Base-by-base conservation (phyloP, 1,140 invertebrate genomes). In the Pygmarrhopalites habei region DNA sequence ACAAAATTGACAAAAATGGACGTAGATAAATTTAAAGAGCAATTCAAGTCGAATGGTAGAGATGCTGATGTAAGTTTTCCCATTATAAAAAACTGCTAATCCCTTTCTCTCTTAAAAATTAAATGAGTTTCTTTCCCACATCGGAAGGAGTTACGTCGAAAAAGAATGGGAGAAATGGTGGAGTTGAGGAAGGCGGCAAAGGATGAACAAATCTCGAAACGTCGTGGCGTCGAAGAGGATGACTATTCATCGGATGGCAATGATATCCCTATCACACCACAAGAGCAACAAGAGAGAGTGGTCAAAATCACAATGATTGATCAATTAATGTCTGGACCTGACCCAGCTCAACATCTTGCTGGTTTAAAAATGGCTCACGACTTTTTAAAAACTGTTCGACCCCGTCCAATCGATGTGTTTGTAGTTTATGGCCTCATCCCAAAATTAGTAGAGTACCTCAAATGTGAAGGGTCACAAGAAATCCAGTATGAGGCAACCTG, bases 311-410 rank as follows among this genome's bases (percentile, higher is more conserved):
- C 10, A 7, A 26, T n/a, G 5, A 52, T 52, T n/a, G n/a, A 52
- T 15, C 14, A 28, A 7, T 52, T 52, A 26, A 26, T 52, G 49
- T 26, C 23, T 25, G 49, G 49, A 26, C 14, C 14, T 28, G 49
- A 52, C n/a, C 49, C 25, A 7, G 49, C 21, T 12, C 49, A 52
- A 26, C 49, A 52, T 28, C n/a, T 52, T 4, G 28, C 14, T 3
- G 49, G 49, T 19, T 23, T 52, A 12, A 25, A 52, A n/a, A 52
- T 52, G 49, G 49, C 49, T 19, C 49, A 52, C n/a, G 25, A 52
- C 10, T 52, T 52, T 28, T 28, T 52, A 14, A 52, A 52, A 26
- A 52, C 21, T 2, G 19, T 12, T 26, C 23, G 49, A 26, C 49
- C 49, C 14, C 49, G 49, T 5, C 49, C 49, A 3, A 52, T 52